Base-by-base conservation (phyloP, 2,797 vertebrate species). In the Sebastes minor region DNA sequence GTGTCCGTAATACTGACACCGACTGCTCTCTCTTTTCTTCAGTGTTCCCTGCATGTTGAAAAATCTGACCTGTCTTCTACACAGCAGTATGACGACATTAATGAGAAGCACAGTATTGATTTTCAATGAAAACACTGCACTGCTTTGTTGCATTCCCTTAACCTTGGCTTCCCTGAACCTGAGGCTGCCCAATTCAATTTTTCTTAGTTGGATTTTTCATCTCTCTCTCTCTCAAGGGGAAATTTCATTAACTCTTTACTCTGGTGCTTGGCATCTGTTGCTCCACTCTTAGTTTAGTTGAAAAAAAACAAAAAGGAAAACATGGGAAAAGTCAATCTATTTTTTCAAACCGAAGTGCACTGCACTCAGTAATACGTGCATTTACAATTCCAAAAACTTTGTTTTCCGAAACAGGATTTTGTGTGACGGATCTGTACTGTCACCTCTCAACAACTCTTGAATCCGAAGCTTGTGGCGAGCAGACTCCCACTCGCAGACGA, bases 81-180 rank as follows among this genome's bases (percentile, higher is more conserved):
- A 80, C 85, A 79, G 84, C 83, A 61, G 79, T 42, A 82, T 60
- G 60, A 84, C 82, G 87, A 89, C 89, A 93, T 89, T 93, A 91
- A 95, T 91, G 92, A 92, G 82, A 88, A 76, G 84, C 82, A 77
- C 77, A 22, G 28, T 90, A 95, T 95, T 90, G 94, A 94, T 94
- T 95, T 93, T 91, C 87, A 75, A 91, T 94, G 87, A 89, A 92
- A 93, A 90, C 80, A 66, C 86, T 76, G 69, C 80, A 55, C 82
- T 82, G 81, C 88, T 93, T 91, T 93, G 92, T 90, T 93, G 88
- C 89, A 83, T 94, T 94, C 90, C 74, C 82, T 92, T 93, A 95
- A 93, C 92, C 91, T 93, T 94, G 90, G 89, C 85, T 90, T 81
- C 70, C 73, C 65, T 77, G 62, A 89, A 93, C 86, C 83, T n/a